These are phyloP conservation scores for Melanaphis sacchari DNA, from an alignment of 1,140 invertebrate genomes.

Conservation along the genomic window DNA sequence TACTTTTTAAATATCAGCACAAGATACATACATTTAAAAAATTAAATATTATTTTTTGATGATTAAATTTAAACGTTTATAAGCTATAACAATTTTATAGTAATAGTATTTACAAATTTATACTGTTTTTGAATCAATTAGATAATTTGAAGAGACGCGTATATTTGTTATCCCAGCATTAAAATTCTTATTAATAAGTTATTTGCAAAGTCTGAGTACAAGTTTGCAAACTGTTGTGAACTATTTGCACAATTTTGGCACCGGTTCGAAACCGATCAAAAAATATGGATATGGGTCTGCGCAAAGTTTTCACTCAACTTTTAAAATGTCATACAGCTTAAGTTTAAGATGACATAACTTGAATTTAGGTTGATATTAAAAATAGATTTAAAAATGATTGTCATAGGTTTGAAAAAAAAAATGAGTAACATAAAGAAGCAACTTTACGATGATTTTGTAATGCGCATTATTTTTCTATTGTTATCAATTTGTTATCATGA, in stretches of 20 bases:
- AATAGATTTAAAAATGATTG: background rate
- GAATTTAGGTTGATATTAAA: background rate
- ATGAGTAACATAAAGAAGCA: background rate
- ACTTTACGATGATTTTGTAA: background rate
- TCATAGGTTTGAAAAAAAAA: background rate
- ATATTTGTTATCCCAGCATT: background rate
- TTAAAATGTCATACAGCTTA: background rate
- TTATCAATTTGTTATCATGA: background rate
- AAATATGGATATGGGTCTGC: background rate
- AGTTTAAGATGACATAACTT: background rate
- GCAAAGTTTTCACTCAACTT: background rate
- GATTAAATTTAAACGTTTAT: background rate
- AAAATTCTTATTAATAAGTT: background rate
- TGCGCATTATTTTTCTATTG: background rate
- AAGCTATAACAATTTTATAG: no score
- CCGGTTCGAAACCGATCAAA: background rate
- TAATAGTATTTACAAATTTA: background rate
- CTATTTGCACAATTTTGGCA: background rate
- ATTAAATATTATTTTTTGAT: no score
- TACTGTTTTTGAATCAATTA: background rate
- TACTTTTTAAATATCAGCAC: background rate
- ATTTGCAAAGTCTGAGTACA: background rate
- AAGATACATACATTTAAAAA: background rate
- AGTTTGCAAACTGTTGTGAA: background rate
- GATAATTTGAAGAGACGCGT: background rate